Conservation (phyloP, 2,113 vertebrate species). For the Strigops habroptila region DNA sequence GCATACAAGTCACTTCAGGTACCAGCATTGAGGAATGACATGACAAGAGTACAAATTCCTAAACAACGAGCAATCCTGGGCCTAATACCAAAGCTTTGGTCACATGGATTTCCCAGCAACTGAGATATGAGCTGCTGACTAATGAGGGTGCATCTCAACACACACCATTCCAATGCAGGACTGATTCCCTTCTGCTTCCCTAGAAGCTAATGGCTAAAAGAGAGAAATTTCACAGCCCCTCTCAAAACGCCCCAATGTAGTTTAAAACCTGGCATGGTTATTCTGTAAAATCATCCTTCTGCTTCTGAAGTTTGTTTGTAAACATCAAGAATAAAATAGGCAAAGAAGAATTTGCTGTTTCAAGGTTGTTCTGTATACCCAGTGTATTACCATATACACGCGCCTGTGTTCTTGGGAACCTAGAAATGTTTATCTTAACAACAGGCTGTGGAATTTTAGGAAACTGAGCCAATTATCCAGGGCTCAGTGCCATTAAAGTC, state of each 20-base stretch:
- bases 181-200: not conserved
- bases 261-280: not conserved
- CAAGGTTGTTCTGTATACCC: not conserved
- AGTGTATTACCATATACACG: constrained; percentile 5
- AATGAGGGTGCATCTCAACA: not conserved
- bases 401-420: constrained; percentile 36
- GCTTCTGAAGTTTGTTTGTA: not conserved
- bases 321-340: not conserved
- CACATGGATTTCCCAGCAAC: not conserved
- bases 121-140: not conserved
- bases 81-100: not conserved
- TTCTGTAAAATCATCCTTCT: not conserved
- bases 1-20: not conserved
- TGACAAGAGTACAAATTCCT: not conserved
- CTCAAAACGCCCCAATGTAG: not conserved
- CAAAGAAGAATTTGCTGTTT: not conserved
- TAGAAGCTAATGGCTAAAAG: not conserved
- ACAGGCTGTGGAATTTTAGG: constrained; percentile 45
- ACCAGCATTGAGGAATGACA: not conserved
- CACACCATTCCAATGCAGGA: not conserved
- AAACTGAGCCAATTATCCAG: constrained; percentile 21
- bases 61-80: not conserved
- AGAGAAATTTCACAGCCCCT: not conserved
- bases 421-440: constrained; percentile 61
- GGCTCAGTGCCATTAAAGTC: constrained; percentile 57